Percentiles rank a stretch among this genome's conserved stretches.
These are phyloP conservation scores for Pseudococcus jackbeardsleyi DNA, from an alignment of 2,888 invertebrate genomes.

Conservation along the genomic window DNA sequence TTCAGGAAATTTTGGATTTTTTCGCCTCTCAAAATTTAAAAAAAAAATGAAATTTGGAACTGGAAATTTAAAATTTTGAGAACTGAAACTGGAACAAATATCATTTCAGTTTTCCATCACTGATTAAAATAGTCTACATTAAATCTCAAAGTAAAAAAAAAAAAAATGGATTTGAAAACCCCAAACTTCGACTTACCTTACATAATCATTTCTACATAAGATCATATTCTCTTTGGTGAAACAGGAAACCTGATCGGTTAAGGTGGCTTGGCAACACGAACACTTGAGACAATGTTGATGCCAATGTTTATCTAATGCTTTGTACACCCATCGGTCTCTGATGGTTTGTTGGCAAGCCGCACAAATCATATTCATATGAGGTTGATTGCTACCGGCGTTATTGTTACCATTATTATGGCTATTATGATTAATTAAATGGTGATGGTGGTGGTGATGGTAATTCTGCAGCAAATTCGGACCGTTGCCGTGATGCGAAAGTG, in stretches of 20 bases:
- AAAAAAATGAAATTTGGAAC: no score
- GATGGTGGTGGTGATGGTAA: slow-evolving; percentile 73
- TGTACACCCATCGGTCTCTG: slow-evolving; percentile 73
- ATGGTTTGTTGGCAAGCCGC: slow-evolving; percentile 85
- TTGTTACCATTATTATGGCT: slow-evolving; percentile 72
- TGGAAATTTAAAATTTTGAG: no score
- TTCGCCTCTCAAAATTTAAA: no score
- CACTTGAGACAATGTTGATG: slow-evolving; percentile 96
- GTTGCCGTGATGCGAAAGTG: slow-evolving; percentile 71
- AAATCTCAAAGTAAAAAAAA: background rate
- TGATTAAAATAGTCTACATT: no score
- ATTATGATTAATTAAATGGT: slow-evolving; percentile 69
- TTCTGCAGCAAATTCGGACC: slow-evolving; percentile 69
- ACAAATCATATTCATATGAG: slow-evolving; percentile 75
- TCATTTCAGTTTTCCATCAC: no score
- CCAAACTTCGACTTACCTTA: slow-evolving; percentile 79
- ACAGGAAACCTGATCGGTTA: slow-evolving; percentile 94
- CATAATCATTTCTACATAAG: slow-evolving; percentile 94
- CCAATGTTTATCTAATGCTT: slow-evolving; percentile 95
- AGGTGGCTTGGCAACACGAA: slow-evolving; percentile 88
- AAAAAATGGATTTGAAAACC: no score
- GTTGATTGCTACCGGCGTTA: slow-evolving; percentile 69
- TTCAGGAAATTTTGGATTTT: no score
- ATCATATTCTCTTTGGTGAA: slow-evolving; percentile 95
- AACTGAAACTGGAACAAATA: no score